phyloP scores from a whole-genome alignment of 2,888 invertebrate genomes.

The Sminthurinus aureus region DNA sequence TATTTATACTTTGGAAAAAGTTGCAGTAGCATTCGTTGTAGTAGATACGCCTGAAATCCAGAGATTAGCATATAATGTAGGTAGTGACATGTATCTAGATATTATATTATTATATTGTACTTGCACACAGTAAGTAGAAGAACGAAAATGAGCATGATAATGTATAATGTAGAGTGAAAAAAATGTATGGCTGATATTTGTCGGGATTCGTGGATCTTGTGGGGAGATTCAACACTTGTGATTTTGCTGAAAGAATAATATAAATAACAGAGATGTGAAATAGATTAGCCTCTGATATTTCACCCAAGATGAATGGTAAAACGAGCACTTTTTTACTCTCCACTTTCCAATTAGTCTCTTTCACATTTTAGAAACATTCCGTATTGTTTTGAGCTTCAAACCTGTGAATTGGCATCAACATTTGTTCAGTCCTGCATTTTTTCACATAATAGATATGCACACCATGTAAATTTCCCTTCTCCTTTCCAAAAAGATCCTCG shows the following conservation, averaged over 20 bases:
- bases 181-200: too few species aligned
- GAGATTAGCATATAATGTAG: background rate
- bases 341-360: constrained; percentile 34
- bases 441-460: background rate
- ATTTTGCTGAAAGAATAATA: constrained; percentile 32
- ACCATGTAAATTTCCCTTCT: background rate
- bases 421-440: constrained; percentile 5
- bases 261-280: constrained; percentile 23
- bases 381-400: constrained; percentile 34
- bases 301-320: constrained; percentile 15
- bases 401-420: constrained; percentile 33
- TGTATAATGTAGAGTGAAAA: too few species aligned
- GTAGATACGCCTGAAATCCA: background rate
- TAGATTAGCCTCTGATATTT: constrained; percentile 25
- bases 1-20: constrained; percentile 39
- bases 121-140: background rate
- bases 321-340: background rate
- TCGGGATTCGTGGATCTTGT: background rate
- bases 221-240: constrained; percentile 20
- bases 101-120: background rate
- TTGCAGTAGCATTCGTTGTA: background rate
- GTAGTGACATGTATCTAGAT: background rate
- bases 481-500: background rate
- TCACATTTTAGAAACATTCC: constrained; percentile 32
- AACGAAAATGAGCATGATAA: background rate